Conservation (phyloP, 2,888 invertebrate species). For the Aporophyla nigra region DNA sequence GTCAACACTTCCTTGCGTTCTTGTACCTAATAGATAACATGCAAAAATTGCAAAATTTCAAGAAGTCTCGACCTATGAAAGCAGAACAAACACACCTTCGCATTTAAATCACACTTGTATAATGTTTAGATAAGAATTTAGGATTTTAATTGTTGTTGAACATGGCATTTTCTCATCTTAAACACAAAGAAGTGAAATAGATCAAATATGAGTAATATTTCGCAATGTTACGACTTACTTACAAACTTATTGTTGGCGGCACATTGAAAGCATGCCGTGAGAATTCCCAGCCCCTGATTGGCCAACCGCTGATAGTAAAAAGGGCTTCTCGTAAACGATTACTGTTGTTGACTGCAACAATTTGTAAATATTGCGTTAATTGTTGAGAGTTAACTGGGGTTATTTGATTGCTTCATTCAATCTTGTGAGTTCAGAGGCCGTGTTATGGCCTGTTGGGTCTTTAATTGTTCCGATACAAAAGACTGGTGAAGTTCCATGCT, state of each 20-base stretch:
- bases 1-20: conserved; percentile 50
- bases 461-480: background rate
- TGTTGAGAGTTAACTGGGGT: conserved; percentile 43
- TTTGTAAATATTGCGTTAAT: conserved; percentile 58
- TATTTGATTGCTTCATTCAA: conserved; percentile 40
- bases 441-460: background rate
- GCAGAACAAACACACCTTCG: conserved; percentile 24
- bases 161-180: conserved; percentile 51
- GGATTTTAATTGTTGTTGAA: conserved; percentile 29
- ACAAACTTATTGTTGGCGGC: conserved; percentile 55
- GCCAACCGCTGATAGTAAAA: conserved; percentile 60
- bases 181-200: conserved; percentile 61
- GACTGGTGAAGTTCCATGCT: background rate
- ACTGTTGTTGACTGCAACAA: conserved; percentile 41
- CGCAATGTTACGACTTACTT: conserved; percentile 47
- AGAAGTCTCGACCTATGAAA: conserved; percentile 8
- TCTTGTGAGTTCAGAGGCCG: conserved; percentile 10
- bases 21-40: conserved; percentile 11
- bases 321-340: conserved; percentile 62
- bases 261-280: conserved; percentile 63
- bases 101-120: conserved; percentile 25
- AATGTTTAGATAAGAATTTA: conserved; percentile 26
- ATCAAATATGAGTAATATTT: conserved; percentile 61
- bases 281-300: conserved; percentile 63
- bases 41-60: conserved; percentile 18